Evolutionary conservation across 2,797 vertebrate genomes (phyloP).

Genomic region (Rhabdomys pumilio): DNA sequence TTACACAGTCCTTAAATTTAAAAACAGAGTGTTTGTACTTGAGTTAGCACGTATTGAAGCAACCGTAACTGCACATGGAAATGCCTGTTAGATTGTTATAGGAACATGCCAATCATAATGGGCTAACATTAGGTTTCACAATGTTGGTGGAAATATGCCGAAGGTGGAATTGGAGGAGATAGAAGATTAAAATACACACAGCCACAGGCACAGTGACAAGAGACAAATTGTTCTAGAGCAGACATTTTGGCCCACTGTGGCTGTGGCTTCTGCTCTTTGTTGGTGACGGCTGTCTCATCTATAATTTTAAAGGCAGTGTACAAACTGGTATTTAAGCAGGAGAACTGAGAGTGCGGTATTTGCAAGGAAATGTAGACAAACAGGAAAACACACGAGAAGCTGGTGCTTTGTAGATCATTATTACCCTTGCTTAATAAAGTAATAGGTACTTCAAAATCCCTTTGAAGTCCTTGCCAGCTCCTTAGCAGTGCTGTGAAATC

Average conservation of each 20-base stretch:
- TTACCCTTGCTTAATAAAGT: constrained; percentile 89
- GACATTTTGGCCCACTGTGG: background rate
- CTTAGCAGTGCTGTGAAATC: constrained; percentile 88
- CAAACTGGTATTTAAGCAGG: constrained; percentile 68
- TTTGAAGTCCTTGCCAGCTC: constrained; percentile 91
- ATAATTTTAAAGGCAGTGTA: constrained; percentile 63
- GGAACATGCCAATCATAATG: background rate
- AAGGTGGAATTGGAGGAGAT: background rate
- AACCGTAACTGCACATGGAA: constrained; percentile 36
- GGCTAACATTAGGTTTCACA: background rate
- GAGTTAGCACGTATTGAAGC: background rate
- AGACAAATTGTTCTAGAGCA: constrained; percentile 13
- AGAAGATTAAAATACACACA: background rate
- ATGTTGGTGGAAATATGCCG: background rate
- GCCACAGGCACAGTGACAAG: constrained; percentile 14
- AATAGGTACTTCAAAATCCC: constrained; percentile 88
- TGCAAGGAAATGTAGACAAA: constrained; percentile 76
- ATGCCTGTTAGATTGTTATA: background rate
- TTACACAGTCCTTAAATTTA: background rate
- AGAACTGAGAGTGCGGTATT: constrained; percentile 62
- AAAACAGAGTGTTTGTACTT: background rate
- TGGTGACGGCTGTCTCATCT: constrained; percentile 54
- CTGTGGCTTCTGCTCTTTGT: constrained; percentile 59
- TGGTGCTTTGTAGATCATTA: constrained; percentile 85
- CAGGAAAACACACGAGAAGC: constrained; percentile 72